A percentile compares a stretch with the other conserved stretches of the same genome.
Evolutionary conservation across 2,113 vertebrate genomes (phyloP).

Genomic region (Chloropsis hardwickii): DNA sequence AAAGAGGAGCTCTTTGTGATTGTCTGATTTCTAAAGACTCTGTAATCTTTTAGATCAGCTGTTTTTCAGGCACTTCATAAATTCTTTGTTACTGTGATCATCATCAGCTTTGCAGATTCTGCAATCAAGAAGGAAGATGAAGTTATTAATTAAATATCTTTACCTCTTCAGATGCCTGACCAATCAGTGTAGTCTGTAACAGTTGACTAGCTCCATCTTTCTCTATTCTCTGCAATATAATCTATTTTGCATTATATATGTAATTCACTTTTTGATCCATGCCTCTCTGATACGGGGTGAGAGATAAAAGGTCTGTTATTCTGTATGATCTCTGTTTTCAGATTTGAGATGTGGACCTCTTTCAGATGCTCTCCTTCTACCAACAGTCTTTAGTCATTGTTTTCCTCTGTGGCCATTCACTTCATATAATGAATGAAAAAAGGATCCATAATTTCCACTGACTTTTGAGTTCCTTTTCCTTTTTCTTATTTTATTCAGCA

Average conservation of each 20-base stretch:
- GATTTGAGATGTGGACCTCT: neutral
- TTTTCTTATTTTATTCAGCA: neutral
- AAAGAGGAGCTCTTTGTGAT: neutral
- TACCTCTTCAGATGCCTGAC: neutral
- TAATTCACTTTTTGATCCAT: neutral
- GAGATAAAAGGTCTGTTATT: neutral
- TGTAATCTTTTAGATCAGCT: neutral
- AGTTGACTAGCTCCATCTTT: neutral
- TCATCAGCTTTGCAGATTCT: neutral
- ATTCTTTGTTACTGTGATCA: neutral
- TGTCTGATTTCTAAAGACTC: neutral
- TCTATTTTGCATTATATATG: neutral
- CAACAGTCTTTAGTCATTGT: neutral
- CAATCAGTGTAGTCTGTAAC: neutral
- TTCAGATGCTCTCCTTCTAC: neutral
- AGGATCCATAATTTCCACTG: neutral
- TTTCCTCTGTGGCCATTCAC: neutral
- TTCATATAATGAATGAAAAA: neutral
- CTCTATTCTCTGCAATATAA: neutral
- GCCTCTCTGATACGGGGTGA: neutral
- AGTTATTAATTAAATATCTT: neutral
- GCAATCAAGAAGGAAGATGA: neutral
- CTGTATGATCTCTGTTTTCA: neutral
- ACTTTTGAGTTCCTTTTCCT: neutral
- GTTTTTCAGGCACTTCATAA: neutral